These are phyloP conservation scores for Eristalis arbustorum DNA, from an alignment of 2,888 invertebrate genomes.

Conservation along the genomic window DNA sequence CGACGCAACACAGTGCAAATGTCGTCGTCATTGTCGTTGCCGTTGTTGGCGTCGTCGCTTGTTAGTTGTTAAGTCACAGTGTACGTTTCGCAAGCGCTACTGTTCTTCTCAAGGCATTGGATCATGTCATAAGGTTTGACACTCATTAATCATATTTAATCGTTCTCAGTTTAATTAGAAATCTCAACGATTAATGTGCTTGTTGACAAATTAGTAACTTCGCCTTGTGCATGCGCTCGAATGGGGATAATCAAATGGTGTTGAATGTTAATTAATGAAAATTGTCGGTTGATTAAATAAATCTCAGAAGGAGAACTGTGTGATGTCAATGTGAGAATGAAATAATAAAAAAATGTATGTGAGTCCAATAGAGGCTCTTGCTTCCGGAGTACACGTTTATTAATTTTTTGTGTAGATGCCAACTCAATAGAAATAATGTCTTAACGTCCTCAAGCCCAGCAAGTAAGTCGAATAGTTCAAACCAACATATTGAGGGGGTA, in stretches of 20 bases:
- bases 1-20: constrained; percentile 38
- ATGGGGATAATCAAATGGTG: constrained; percentile 45
- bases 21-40: constrained; percentile 22
- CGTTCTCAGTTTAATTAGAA: constrained; percentile 64
- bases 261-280: constrained; percentile 49
- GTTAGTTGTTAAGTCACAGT: constrained; percentile 26
- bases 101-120: constrained; percentile 20
- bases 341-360: constrained; percentile 1
- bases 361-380: neutral
- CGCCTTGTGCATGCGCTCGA: constrained; percentile 33
- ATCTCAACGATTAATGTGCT: constrained; percentile 48
- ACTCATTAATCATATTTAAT: constrained; percentile 65
- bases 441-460: too few species aligned
- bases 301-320: neutral
- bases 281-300: constrained; percentile 34
- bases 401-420: too few species aligned
- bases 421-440: too few species aligned
- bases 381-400: too few species aligned
- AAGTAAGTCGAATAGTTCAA: too few species aligned
- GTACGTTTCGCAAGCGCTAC: constrained; percentile 1
- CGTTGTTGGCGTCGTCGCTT: constrained; percentile 32
- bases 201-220: constrained; percentile 66
- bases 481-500: too few species aligned
- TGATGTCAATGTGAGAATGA: neutral
- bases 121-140: constrained; percentile 60